These are phyloP conservation scores for Podarcis cretensis DNA, from an alignment of 2,113 vertebrate genomes.

Conservation along the genomic window DNA sequence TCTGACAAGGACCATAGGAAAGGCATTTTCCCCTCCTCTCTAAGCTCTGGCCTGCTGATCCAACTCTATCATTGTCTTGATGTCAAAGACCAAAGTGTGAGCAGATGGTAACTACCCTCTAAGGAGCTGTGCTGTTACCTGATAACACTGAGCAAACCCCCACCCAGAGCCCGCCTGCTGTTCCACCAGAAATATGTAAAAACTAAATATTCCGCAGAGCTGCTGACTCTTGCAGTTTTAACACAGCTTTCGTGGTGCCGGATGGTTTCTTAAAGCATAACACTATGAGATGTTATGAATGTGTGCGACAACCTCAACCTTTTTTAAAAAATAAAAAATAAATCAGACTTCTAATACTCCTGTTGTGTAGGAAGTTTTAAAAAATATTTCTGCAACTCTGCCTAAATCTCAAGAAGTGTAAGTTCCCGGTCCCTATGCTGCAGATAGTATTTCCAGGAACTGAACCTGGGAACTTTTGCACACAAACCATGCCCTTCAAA, in stretches of 20 bases:
- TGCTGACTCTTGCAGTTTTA: constrained; percentile 2
- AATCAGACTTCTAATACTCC: not conserved
- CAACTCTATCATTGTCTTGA: not conserved
- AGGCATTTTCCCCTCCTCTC: not conserved
- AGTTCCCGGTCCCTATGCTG: not conserved
- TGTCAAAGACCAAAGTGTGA: constrained; percentile 15
- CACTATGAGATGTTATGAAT: not conserved
- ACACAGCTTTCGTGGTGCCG: not conserved
- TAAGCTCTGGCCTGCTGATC: constrained; percentile 13
- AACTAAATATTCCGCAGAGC: not conserved
- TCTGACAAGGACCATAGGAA: not conserved
- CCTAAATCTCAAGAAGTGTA: not conserved
- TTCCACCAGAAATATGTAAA: not conserved
- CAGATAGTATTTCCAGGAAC: not conserved
- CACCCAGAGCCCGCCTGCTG: not conserved
- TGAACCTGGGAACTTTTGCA: not conserved
- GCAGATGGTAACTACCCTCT: not conserved
- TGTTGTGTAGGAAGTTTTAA: not conserved
- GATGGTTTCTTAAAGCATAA: not conserved
- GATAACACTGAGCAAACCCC: not conserved
- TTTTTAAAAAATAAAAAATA: no score
- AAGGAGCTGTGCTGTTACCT: not conserved
- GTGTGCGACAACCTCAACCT: not conserved
- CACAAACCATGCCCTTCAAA: not conserved
- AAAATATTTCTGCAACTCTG: not conserved